These are phyloP conservation scores for Diabrotica virgifera DNA, from an alignment of 1,140 invertebrate species.

Conservation along the genomic window DNA sequence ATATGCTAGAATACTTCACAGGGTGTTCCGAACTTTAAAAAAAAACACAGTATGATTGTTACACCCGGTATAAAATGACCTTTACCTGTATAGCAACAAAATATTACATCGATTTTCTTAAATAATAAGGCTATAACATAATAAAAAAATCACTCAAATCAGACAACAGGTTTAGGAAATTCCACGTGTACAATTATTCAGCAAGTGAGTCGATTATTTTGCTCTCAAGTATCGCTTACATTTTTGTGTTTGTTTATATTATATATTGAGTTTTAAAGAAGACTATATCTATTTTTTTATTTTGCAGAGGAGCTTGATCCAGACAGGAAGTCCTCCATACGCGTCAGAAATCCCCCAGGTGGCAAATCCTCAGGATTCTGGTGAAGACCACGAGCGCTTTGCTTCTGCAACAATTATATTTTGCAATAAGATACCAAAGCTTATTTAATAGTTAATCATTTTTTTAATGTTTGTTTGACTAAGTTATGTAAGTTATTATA, in stretches of 20 bases:
- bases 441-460: constrained; percentile 10
- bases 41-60: too few relatives aligned
- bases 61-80: too few relatives aligned
- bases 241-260: neutral
- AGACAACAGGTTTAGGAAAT: too few relatives aligned
- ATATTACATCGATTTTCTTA: too few relatives aligned
- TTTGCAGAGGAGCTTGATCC: constrained; percentile 61
- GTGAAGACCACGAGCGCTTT: constrained; percentile 48
- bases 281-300: constrained; percentile 13
- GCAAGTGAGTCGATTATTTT: too few relatives aligned
- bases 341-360: constrained; percentile 64
- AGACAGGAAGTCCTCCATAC: constrained; percentile 61
- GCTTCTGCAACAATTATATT: neutral
- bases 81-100: too few relatives aligned
- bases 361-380: constrained; percentile 66
- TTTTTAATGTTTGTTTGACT: neutral
- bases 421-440: constrained; percentile 11
- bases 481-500: neutral
- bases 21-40: too few relatives aligned
- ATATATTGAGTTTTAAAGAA: neutral
- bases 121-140: too few relatives aligned
- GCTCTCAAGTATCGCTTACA: too few relatives aligned
- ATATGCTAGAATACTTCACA: too few relatives aligned
- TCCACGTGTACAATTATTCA: too few relatives aligned
- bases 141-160: too few relatives aligned